Conservation (phyloP, 1,140 invertebrate genomes). For the Oreohelix idahoensis region DNA sequence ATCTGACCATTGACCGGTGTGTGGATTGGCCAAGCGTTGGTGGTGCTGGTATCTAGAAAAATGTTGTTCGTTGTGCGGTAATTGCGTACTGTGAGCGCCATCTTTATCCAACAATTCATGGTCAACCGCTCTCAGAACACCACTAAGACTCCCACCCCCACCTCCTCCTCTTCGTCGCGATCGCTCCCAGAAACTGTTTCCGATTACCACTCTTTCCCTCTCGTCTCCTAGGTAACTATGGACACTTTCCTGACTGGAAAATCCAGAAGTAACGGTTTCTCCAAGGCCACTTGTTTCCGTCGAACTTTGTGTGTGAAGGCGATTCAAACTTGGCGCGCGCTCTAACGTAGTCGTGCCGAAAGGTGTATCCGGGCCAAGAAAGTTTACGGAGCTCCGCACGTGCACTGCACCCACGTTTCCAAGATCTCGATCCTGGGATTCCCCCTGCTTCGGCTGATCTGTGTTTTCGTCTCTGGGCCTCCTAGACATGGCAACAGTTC, state of each 20-base stretch:
- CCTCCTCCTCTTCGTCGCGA: neutral
- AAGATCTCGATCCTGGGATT: neutral
- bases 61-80: too few relatives aligned
- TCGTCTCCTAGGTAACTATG: constrained; percentile 45
- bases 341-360: constrained; percentile 39
- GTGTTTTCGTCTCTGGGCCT: neutral
- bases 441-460: neutral
- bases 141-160: neutral
- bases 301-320: constrained; percentile 65
- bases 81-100: neutral
- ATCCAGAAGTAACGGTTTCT: constrained; percentile 65
- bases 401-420: neutral
- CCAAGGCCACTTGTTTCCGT: constrained; percentile 69
- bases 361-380: constrained; percentile 21
- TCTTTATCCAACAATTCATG: neutral
- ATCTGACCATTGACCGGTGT: too few relatives aligned
- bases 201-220: neutral
- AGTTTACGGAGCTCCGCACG: neutral
- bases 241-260: constrained; percentile 67
- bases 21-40: too few relatives aligned
- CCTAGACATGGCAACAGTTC: constrained; percentile 11
- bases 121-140: neutral
- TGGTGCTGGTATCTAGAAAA: too few relatives aligned
- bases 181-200: neutral
- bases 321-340: constrained; percentile 54